Evolutionary conservation across 2,888 invertebrate genomes (phyloP), one percentile per base, ranked within the genome.

Genomic region (Cephus runcator): DNA sequence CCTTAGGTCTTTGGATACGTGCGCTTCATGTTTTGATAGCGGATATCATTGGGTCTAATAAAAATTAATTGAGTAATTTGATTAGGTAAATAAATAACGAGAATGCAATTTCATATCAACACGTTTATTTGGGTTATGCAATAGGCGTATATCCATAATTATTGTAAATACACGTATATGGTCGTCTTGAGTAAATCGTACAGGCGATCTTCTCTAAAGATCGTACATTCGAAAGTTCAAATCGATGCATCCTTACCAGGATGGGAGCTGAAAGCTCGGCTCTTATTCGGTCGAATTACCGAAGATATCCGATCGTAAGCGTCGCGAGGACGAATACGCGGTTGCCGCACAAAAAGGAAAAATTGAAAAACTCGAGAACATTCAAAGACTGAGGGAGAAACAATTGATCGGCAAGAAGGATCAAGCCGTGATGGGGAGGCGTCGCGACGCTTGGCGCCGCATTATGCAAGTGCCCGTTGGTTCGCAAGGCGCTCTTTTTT

Each of bases 151-250:
- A 85, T 87, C 87, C 87, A 86, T 88, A 84, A 87, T 87, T 88
- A 88, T 88, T 84, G 87, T 88, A 87, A 85, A 88, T 88, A 88
- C 87, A 88, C 86, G 85, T 88, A 87, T 85, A 89, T 89, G 89
- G 88, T 88, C 87, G 85, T 87, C 85, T 71, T 31, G 31, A 71
- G 34, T 71, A 33, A 76, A 36, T 73, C 33, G 31, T 73, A 77
- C 75, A 56, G 36, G 71, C 71, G 31, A 31, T 12, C 71, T 11
- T 34, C 15, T 23, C 56, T 23, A 56, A 23, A 56, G 23, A 56
- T 56, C 56, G 23, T 56, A 15, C 23, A 56, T 23, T 56, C 23
- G 56, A 56, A 56, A 56, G 56, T 56, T 56, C 56, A 23, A 56
- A 56, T 56, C 56, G 56, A 56, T 23, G 23, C 23, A 56, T 56